A percentile compares a stretch with the other conserved stretches of the same genome.
phyloP scores from a whole-genome alignment of 2,113 vertebrate species.

The Elaphurus davidianus region DNA sequence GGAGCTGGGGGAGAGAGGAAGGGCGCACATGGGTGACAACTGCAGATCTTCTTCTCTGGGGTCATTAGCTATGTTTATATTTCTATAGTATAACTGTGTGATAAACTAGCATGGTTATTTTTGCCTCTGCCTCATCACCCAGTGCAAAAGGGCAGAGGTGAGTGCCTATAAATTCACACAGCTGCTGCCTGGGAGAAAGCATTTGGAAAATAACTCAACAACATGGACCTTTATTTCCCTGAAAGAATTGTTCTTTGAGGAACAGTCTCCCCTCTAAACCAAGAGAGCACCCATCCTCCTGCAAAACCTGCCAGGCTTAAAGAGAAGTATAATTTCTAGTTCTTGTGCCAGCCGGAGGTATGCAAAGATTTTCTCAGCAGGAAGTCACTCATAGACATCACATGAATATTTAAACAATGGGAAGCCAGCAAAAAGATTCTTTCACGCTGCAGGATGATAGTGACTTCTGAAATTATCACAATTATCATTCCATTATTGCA shows the following conservation, averaged over 20 bases:
- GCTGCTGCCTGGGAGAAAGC: conserved; percentile 58
- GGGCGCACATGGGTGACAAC: conserved; percentile 37
- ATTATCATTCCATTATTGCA: conserved; percentile 74
- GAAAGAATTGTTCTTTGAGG: conserved; percentile 37
- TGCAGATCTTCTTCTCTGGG: conserved; percentile 62
- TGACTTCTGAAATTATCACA: conserved; percentile 81
- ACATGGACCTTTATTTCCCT: conserved; percentile 36
- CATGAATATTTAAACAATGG: conserved; percentile 79
- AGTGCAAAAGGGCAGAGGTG: conserved; percentile 63
- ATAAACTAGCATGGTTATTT: conserved; percentile 46
- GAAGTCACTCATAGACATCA: conserved; percentile 78
- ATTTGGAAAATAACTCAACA: conserved; percentile 59
- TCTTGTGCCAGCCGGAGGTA: conserved; percentile 61
- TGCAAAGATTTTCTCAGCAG: conserved; percentile 75
- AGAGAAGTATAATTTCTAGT: conserved; percentile 67
- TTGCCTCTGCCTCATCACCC: conserved; percentile 52
- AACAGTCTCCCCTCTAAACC: conserved; percentile 10
- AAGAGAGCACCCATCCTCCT: background rate
- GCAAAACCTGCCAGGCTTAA: conserved; percentile 52
- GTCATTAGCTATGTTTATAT: conserved; percentile 59
- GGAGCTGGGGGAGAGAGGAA: background rate
- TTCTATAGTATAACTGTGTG: conserved; percentile 43
- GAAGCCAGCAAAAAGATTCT: conserved; percentile 77
- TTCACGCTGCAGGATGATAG: conserved; percentile 76
- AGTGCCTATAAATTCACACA: conserved; percentile 65